phyloP scores from a whole-genome alignment of 2,797 vertebrate species.

The Jordanella pulchra region DNA sequence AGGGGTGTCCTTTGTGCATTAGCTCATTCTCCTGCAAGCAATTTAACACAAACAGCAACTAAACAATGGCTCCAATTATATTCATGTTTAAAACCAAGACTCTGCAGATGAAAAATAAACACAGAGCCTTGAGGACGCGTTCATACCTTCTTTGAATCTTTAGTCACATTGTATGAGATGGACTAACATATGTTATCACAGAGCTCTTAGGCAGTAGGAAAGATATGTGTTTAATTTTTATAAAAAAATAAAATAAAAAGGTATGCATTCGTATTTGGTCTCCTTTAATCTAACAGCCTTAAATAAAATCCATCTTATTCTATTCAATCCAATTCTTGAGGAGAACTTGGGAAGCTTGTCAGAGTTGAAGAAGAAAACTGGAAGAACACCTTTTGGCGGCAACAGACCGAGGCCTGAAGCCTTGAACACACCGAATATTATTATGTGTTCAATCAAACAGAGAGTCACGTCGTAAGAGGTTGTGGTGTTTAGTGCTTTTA shows the following conservation, averaged over 20 bases:
- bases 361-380: neutral
- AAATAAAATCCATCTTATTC: neutral
- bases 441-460: no score
- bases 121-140: no score
- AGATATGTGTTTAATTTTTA: neutral
- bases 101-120: neutral
- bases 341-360: neutral
- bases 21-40: conserved; percentile 85
- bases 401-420: no score
- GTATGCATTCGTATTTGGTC: neutral
- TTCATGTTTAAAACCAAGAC: conserved; percentile 16
- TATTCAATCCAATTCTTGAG: neutral
- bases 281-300: neutral
- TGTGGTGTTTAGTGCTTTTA: no score
- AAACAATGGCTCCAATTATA: conserved; percentile 35
- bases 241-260: neutral
- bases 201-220: neutral
- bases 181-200: neutral
- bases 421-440: no score
- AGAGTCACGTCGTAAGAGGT: no score
- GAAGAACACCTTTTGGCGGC: neutral
- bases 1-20: conserved; percentile 92
- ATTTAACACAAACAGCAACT: conserved; percentile 42
- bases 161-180: no score
- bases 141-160: neutral